A percentile compares a stretch with the other conserved stretches of the same genome.
These are phyloP conservation scores for Microhierax caerulescens DNA, from an alignment of 2,797 vertebrate genomes.

Conservation along the genomic window DNA sequence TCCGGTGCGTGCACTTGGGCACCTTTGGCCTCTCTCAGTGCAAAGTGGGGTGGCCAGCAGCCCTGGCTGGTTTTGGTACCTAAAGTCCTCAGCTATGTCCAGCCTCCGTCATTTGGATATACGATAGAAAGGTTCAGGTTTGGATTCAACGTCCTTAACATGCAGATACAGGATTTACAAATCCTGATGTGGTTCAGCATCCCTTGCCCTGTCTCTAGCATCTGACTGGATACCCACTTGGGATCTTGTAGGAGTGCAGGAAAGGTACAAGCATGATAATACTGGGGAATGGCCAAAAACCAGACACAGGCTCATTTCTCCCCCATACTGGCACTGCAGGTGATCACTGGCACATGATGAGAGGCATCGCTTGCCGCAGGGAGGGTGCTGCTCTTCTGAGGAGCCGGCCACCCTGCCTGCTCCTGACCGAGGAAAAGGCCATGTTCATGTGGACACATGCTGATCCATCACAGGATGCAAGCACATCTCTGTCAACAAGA, in stretches of 20 bases:
- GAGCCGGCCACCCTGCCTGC: not conserved
- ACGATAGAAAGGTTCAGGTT: not conserved
- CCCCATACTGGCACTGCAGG: not conserved
- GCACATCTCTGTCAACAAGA: not conserved
- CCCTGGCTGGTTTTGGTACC: not conserved
- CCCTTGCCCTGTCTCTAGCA: not conserved
- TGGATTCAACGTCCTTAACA: not conserved
- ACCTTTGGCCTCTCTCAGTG: not conserved
- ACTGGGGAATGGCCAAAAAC: not conserved
- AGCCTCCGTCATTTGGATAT: not conserved
- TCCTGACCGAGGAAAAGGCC: not conserved
- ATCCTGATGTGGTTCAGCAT: not conserved
- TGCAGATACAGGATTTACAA: not conserved
- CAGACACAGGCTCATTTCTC: accelerated
- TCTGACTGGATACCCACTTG: not conserved
- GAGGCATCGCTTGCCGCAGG: accelerated
- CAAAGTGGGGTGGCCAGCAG: not conserved
- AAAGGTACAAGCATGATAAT: not conserved
- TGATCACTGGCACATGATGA: accelerated
- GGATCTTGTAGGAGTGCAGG: not conserved
- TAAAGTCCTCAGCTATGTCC: not conserved
- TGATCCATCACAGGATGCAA: not conserved
- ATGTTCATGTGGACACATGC: accelerated
- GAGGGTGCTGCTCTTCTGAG: not conserved
- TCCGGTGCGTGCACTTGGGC: not conserved